Evolutionary conservation across 2,888 invertebrate genomes (phyloP), one percentile per base, ranked within the genome.

Genomic region (Vesta saturnalis): DNA sequence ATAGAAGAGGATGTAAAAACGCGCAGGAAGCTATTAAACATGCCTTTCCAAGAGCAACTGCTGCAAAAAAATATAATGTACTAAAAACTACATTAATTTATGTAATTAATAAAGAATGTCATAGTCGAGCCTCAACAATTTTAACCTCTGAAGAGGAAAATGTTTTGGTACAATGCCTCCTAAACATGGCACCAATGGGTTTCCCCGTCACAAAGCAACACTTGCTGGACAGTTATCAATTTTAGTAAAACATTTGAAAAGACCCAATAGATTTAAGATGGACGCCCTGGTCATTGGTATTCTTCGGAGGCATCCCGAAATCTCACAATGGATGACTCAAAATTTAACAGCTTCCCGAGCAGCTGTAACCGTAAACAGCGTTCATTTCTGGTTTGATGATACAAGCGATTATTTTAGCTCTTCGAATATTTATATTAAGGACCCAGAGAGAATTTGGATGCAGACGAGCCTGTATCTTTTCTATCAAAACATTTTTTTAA

Each of bases 271-370:
- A n/a, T n/a, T n/a, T n/a, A n/a, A n/a, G n/a, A n/a, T n/a, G n/a
- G n/a, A n/a, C n/a, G n/a, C n/a, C n/a, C n/a, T n/a, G n/a, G n/a
- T n/a, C n/a, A n/a, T n/a, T 64, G n/a, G 1, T 66, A 66, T 54
- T 15, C 18, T 3, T 15, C 22, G 16, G 47, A 4, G 69, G 15
- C 61, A 69, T 62, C 65, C 58, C 14, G 46, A 67, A 59, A 1
- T 83, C 81, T 74, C 61, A 77, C 60, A 73, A 67, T 62, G 76
- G n/a, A 69, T 75, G 21, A 60, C 77, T 5, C 76, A 81, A 72
- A 78, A 77, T 69, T 72, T 80, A 54, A 76, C 75, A 5, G 46
- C 64, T 18, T 55, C 62, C 2, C 63, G 78, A 67, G 74, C 78
- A 54, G 73, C 67, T 15, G 76, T 81, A n/a, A 78, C 76, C 18